Evolutionary conservation across 2,797 vertebrate species (phyloP).

Genomic region (Buphagus erythrorhynchus): DNA sequence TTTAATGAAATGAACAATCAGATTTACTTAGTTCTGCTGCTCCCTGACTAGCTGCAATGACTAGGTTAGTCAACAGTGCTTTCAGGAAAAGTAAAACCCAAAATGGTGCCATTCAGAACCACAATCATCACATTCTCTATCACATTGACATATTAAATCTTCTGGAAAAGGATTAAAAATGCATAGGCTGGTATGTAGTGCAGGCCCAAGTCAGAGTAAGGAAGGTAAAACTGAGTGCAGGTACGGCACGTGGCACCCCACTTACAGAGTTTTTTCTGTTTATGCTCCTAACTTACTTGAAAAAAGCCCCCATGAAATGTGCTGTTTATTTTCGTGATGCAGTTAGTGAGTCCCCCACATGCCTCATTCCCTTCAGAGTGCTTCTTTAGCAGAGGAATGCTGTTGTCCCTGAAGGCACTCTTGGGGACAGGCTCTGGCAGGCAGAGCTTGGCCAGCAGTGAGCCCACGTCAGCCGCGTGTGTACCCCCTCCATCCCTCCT

Average conservation of each 20-base stretch:
- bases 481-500: not conserved
- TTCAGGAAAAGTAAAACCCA: not conserved
- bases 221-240: not conserved
- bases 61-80: not conserved
- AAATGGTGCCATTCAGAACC: not conserved
- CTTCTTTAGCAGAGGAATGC: not conserved
- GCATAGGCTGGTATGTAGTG: not conserved
- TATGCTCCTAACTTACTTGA: not conserved
- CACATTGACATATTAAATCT: not conserved
- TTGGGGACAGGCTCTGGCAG: not conserved
- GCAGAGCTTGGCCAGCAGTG: not conserved
- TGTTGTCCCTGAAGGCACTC: not conserved
- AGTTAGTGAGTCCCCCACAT: not conserved
- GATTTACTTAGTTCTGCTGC: not conserved
- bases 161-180: not conserved
- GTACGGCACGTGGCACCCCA: accelerated
- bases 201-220: not conserved
- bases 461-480: not conserved
- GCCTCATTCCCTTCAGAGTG: not conserved
- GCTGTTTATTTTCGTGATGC: not conserved
- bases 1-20: not conserved
- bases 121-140: not conserved
- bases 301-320: not conserved
- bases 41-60: not conserved
- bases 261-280: not conserved